A percentile compares a stretch with the other conserved stretches of the same genome.
phyloP scores from a whole-genome alignment of 1,140 invertebrate genomes.

The Procambarus virginalis region DNA sequence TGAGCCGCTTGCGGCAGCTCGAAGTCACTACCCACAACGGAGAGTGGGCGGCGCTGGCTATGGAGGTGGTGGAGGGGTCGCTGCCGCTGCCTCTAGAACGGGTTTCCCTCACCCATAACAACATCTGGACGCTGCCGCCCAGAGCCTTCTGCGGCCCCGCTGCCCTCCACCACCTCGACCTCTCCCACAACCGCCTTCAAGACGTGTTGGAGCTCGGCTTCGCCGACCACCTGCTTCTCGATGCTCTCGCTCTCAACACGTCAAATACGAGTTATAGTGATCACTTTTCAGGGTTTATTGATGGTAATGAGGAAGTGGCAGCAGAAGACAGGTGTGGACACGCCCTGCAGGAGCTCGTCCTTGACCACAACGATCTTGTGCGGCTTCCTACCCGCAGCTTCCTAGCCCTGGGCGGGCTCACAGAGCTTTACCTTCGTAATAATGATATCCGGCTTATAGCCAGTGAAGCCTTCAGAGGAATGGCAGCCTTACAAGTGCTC shows the following conservation, averaged over 20 bases:
- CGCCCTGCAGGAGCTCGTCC: slow-evolving; percentile 47
- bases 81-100: slow-evolving; percentile 41
- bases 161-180: slow-evolving; percentile 86
- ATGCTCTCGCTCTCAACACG: slow-evolving; percentile 21
- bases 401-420: slow-evolving; percentile 38
- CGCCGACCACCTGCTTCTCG: slow-evolving; percentile 69
- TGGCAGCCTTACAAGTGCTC: slow-evolving; percentile 68
- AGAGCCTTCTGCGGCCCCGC: slow-evolving; percentile 86
- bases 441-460: slow-evolving; percentile 63
- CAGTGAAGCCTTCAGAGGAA: slow-evolving; percentile 60
- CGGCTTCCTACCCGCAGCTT: slow-evolving; percentile 50
- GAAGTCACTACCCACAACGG: slow-evolving; percentile 83
- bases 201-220: slow-evolving; percentile 84
- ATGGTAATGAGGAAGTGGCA: neutral
- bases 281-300: slow-evolving; percentile 16
- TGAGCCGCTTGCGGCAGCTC: slow-evolving; percentile 83
- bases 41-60: slow-evolving; percentile 63
- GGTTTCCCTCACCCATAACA: slow-evolving; percentile 83
- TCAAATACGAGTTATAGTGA: slow-evolving; percentile 43
- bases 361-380: slow-evolving; percentile 54
- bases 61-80: slow-evolving; percentile 55
- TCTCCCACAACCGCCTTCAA: slow-evolving; percentile 85
- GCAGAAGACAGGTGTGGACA: slow-evolving; percentile 42
- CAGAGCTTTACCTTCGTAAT: slow-evolving; percentile 49
- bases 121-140: slow-evolving; percentile 90